A percentile compares a stretch with the other conserved stretches of the same genome.
Evolutionary conservation across 2,113 vertebrate genomes (phyloP).

Genomic region (Rhagologus leucostigma): DNA sequence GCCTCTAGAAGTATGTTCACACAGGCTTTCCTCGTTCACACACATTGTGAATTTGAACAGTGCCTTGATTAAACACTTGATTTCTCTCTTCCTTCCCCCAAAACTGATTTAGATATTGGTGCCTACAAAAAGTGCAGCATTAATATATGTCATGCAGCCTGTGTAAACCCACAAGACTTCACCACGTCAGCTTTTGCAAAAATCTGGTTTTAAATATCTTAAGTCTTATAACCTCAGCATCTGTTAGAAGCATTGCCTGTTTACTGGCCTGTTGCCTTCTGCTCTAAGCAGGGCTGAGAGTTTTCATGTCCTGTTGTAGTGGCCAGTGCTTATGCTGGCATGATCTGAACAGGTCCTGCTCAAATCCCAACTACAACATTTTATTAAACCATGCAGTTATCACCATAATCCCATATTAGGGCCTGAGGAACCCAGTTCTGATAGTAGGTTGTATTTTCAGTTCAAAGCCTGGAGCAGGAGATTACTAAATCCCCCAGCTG

Average conservation of each 20-base stretch:
- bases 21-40: background rate
- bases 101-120: background rate
- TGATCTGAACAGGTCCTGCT: background rate
- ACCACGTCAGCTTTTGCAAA: background rate
- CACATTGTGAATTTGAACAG: background rate
- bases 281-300: background rate
- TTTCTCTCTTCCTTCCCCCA: background rate
- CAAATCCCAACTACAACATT: constrained; percentile 3
- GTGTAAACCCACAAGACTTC: background rate
- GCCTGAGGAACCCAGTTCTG: background rate
- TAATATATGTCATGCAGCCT: background rate
- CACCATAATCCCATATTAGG: constrained; percentile 3
- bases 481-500: background rate
- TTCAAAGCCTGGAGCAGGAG: background rate
- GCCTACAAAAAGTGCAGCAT: background rate
- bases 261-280: background rate
- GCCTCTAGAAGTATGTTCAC: background rate
- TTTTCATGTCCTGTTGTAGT: fast-evolving
- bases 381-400: constrained; percentile 2
- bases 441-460: background rate
- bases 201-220: background rate
- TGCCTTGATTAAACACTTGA: background rate
- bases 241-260: background rate
- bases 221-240: background rate
- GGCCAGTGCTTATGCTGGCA: background rate